These are phyloP conservation scores for Drosophila sp. DNA, from an alignment of 1,140 invertebrate genomes.

Conservation along the genomic window DNA sequence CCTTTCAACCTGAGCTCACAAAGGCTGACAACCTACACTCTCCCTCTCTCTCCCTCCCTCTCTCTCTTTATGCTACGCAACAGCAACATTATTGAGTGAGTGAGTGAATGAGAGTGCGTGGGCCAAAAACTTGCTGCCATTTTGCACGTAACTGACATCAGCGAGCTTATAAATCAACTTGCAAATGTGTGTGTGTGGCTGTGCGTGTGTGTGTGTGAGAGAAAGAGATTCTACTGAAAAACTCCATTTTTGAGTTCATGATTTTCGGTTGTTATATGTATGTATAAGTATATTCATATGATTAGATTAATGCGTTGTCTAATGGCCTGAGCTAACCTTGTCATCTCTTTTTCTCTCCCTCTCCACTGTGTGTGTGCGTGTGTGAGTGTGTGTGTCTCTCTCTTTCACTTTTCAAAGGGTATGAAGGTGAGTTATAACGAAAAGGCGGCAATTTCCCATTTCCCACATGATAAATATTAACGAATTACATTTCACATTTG, in stretches of 20 bases:
- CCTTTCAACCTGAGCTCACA: conserved; percentile 38
- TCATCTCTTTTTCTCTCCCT: background rate
- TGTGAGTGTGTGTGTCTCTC: background rate
- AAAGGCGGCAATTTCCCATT: background rate
- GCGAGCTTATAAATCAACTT: conserved; percentile 79
- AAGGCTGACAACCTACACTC: conserved; percentile 43
- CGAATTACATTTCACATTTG: background rate
- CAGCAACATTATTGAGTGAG: conserved; percentile 69
- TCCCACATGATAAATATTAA: conserved; percentile 1
- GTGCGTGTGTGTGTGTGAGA: background rate
- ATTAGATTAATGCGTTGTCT: conserved; percentile 79
- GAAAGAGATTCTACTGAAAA: background rate
- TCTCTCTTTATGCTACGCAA: background rate
- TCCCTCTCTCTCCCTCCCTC: conserved; percentile 3
- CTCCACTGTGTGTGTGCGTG: too few relatives aligned
- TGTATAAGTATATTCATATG: conserved; percentile 54
- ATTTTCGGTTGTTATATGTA: conserved; percentile 40
- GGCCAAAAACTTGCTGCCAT: conserved; percentile 55
- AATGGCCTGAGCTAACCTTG: conserved; percentile 51
- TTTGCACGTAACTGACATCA: conserved; percentile 79
- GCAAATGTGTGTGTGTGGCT: conserved; percentile 48
- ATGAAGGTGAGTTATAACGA: background rate
- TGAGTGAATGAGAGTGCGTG: conserved; percentile 55
- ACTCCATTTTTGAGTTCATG: conserved; percentile 70
- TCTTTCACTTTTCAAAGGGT: background rate